Percentiles rank a stretch among this genome's conserved stretches.
phyloP scores from a whole-genome alignment of 2,797 vertebrate species.

The Glyptemys insculpta region DNA sequence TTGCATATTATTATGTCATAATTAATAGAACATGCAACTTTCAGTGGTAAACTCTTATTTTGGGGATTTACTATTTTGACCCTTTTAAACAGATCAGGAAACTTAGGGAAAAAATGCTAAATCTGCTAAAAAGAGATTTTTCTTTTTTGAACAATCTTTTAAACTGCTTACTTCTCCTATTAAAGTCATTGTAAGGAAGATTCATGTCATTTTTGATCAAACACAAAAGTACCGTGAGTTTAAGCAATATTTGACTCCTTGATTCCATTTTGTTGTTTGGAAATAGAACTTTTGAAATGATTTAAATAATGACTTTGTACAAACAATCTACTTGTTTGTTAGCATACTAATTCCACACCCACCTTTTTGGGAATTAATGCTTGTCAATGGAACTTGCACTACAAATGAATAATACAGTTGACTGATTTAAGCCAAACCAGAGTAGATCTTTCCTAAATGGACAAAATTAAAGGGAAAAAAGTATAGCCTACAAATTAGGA shows the following conservation, averaged over 20 bases:
- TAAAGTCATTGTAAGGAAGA: not conserved
- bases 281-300: not conserved
- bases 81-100: slow-evolving; percentile 3
- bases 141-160: not conserved
- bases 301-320: not conserved
- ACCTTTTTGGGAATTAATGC: not conserved
- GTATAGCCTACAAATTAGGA: not conserved
- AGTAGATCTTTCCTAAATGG: not conserved
- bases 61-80: slow-evolving; percentile 13
- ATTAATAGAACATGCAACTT: not conserved
- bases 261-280: not conserved
- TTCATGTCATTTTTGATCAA: not conserved
- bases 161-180: not conserved
- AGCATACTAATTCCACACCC: not conserved
- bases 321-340: not conserved
- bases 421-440: not conserved
- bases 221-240: not conserved
- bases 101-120: not conserved
- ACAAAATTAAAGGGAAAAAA: not conserved
- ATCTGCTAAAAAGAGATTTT: not conserved
- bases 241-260: slow-evolving; percentile 38
- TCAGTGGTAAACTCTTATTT: not conserved
- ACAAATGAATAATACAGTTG: not conserved
- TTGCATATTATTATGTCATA: not conserved
- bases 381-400: not conserved